phyloP scores from a whole-genome alignment of 2,888 invertebrate genomes.

The Thymelicus acteon region DNA sequence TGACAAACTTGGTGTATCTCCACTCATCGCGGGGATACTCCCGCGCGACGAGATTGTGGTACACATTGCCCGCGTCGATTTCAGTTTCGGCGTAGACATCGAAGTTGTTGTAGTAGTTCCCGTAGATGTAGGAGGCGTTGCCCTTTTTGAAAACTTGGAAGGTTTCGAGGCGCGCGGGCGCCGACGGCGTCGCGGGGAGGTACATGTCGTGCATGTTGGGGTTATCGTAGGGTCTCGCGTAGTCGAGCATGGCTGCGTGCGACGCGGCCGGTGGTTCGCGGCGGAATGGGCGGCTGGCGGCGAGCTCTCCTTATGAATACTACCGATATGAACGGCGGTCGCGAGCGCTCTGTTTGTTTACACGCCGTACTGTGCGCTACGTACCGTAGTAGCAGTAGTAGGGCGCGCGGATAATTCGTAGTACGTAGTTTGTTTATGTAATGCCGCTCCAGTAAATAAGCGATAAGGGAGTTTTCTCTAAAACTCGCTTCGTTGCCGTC shows the following conservation, averaged over 20 bases:
- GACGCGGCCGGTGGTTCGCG: conserved; percentile 60
- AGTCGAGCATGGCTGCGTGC: conserved; percentile 74
- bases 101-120: conserved; percentile 70
- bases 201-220: conserved; percentile 74
- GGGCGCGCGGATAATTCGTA: conserved; percentile 38
- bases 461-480: conserved; percentile 31
- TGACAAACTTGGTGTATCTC: conserved; percentile 76
- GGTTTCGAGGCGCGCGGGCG: conserved; percentile 76
- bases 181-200: conserved; percentile 63
- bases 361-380: conserved; percentile 42
- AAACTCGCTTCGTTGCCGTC: conserved; percentile 12
- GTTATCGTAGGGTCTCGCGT: conserved; percentile 77
- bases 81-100: conserved; percentile 72
- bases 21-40: conserved; percentile 77
- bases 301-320: conserved; percentile 57
- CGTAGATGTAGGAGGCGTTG: conserved; percentile 68
- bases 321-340: conserved; percentile 52
- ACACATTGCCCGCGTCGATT: conserved; percentile 67
- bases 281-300: conserved; percentile 53
- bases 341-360: conserved; percentile 60
- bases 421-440: conserved; percentile 32
- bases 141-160: conserved; percentile 79
- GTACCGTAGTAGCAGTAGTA: conserved; percentile 40
- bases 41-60: conserved; percentile 72
- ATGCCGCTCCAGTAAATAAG: conserved; percentile 30